Base-by-base conservation (phyloP, 2,113 vertebrate species). In the Pavo muticus region DNA sequence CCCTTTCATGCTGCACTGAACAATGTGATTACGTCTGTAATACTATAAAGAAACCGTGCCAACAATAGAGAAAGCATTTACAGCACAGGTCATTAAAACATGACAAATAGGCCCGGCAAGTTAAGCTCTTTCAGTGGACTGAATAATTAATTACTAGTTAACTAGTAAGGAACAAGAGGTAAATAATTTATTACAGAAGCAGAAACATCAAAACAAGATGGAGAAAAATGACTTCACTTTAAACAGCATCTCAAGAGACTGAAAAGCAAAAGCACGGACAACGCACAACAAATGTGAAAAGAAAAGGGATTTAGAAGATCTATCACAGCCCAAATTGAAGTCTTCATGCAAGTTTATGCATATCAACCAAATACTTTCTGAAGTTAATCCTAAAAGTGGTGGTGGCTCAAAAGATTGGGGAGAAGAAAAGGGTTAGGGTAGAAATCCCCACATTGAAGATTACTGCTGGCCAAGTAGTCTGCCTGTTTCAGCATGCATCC, bases 141-240 rank as follows among this genome's bases (percentile, higher is more conserved):
- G 71, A 93, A 77, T 83, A 89, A 79, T 47, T 91, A 71, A 79
- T 47, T 91, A 71, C 74, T 84, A 84, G 78, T 85, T 94, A 92
- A 93, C 48, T 84, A n/a, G 18, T n/a, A 79, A 81, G 57, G 32
- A 94, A 83, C 32, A 45, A 80, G 20, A 64, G 35, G 56, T 71
- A 88, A 79, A 88, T 88, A 27, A 92, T 87, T 92, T 93, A 77
- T 74, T 91, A 63, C 52, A 88, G 61, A 91, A 83, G 81, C 60
- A 85, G 39, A 91, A 78, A 35, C 52, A 71, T 60, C 71, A 37
- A 60, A 87, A 73, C 23, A 57, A 92, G 54, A 19, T 59, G 35
- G 77, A 83, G 44, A 92, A 91, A 95, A 75, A 61, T 65, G 47
- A 37, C 47, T 91, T 83, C 32, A 65, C 39, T 81, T 90, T 79